phyloP scores from a whole-genome alignment of 1,140 invertebrate genomes.

The Drosophila lowei region DNA sequence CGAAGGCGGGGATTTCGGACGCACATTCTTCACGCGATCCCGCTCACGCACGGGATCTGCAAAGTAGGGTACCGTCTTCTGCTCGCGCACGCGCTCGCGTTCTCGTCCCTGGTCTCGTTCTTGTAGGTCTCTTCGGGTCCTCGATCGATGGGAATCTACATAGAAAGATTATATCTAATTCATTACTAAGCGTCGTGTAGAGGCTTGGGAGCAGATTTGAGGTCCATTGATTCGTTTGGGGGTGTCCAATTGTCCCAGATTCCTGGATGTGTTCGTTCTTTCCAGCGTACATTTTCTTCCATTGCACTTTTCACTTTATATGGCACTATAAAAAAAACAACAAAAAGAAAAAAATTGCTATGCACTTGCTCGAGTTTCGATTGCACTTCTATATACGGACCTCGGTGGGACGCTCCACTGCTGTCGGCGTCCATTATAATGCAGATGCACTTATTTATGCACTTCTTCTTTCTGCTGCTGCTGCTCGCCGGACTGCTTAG shows the following conservation, averaged over 20 bases:
- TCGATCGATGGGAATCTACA: slow-evolving; percentile 27
- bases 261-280: neutral
- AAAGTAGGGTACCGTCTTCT: slow-evolving; percentile 57
- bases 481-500: slow-evolving; percentile 6
- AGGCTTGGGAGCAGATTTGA: neutral
- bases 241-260: slow-evolving; percentile 13
- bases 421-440: slow-evolving; percentile 64
- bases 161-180: slow-evolving; percentile 7
- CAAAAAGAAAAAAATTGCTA: slow-evolving; percentile 56
- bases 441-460: neutral
- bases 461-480: slow-evolving; percentile 14
- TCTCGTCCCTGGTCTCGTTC: neutral
- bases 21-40: slow-evolving; percentile 41
- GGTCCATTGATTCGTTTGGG: slow-evolving; percentile 8
- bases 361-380: slow-evolving; percentile 32
- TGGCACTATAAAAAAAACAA: slow-evolving; percentile 73
- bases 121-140: slow-evolving; percentile 24
- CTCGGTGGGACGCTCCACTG: slow-evolving; percentile 42
- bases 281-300: neutral
- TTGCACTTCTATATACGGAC: slow-evolving; percentile 43
- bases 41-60: slow-evolving; percentile 43
- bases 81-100: slow-evolving; percentile 3
- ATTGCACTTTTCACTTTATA: slow-evolving; percentile 41
- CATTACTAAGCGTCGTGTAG: neutral
- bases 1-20: slow-evolving; percentile 16